Evolutionary conservation across 2,888 invertebrate genomes (phyloP), one percentile per base, ranked within the genome.

Genomic region (Ctenicera cuprea): DNA sequence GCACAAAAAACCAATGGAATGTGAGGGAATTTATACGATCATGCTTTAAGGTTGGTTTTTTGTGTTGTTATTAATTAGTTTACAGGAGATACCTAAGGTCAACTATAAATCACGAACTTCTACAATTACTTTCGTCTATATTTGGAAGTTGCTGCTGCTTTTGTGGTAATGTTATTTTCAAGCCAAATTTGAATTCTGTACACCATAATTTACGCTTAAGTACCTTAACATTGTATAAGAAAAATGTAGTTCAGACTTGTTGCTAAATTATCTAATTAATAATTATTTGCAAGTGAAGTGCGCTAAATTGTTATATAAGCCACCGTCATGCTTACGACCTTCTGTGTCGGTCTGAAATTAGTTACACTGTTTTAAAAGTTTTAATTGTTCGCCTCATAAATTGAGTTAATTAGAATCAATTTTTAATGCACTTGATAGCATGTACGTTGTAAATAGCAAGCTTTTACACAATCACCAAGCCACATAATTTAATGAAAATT

Each of bases 401-500:
- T 16, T 14, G 30, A 14, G n/a, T 54, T 30, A 54, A 54, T 14
- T 30, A 26, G 2, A 33, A 33, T 14, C 26, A 26, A 14, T 54
- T 54, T 4, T 30, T 50, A 54, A 33, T 30, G 38, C 38, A 18
- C 8, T 18, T 52, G 52, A 12, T 52, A 22, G 26, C 26, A 16
- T 5, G n/a, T 22, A 5, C 26, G 18, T 48, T 48, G 26, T 22
- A 26, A 33, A 54, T 54, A n/a, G 12, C 38, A 20, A 9, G 7
- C 59, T 18, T 59, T 54, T 38, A 20, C 41, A 41, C 59, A 59
- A 38, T 37, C 22, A 11, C 20, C n/a, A 3, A 45, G 22, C 59
- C 59, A 20, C 57, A 33, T 59, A 59, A 59, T 59, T 38, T 38
- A 57, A 57, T 59, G 33, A 57, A 57, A 57, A 57, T 37, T 57